These are phyloP conservation scores for Ciconia stormi DNA, from an alignment of 2,113 vertebrate genomes.

Conservation along the genomic window DNA sequence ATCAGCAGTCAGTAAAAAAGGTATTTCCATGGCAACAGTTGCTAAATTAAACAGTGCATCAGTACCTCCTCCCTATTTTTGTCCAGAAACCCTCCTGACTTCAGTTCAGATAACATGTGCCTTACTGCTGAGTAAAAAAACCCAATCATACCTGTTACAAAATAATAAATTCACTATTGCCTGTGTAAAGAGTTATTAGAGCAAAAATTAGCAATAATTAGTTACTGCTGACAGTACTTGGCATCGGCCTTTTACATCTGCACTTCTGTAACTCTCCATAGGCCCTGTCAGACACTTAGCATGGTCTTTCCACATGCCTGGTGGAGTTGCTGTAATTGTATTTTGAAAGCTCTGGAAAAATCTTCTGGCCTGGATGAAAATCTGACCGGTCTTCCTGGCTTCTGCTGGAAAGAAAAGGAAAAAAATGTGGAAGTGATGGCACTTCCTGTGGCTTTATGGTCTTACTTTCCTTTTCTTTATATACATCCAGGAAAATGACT, in stretches of 20 bases:
- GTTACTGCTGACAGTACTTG: neutral
- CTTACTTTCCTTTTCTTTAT: neutral
- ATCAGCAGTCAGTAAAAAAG: conserved; percentile 15
- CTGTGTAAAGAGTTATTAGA: neutral
- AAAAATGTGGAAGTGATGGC: neutral
- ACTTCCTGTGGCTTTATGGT: fast-evolving
- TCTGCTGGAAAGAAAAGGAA: neutral
- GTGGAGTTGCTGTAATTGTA: neutral
- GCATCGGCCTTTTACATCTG: neutral
- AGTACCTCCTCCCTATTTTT: neutral
- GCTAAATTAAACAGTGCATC: conserved; percentile 6
- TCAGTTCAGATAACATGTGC: neutral
- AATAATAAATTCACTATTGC: neutral
- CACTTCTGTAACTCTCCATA: neutral
- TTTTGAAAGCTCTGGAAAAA: neutral
- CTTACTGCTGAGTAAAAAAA: neutral
- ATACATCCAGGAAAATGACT: neutral
- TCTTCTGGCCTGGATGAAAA: neutral
- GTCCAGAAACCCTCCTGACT: neutral
- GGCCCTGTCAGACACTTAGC: neutral
- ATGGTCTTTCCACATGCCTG: neutral
- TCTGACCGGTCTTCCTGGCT: neutral
- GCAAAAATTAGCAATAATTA: neutral
- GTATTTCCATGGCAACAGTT: conserved; percentile 47
- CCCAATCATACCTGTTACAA: neutral